Evolutionary conservation across 2,113 vertebrate species (phyloP), one percentile per base, ranked within the genome.

Genomic region (Gadus macrocephalus): DNA sequence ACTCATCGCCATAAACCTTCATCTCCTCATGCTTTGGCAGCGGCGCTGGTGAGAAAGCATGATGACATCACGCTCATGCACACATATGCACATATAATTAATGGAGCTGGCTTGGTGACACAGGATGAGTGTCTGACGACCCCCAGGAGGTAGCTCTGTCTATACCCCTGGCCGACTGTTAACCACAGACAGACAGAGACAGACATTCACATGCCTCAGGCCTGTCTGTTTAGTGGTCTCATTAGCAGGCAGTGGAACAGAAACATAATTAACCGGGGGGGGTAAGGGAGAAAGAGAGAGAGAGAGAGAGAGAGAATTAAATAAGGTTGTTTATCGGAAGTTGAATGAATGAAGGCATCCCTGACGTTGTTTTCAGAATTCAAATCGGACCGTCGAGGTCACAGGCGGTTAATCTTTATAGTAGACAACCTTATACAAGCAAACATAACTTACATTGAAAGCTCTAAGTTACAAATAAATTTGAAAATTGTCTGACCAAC

Each of bases 171-270:
- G 9, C 42, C 8, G 42, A 12, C 42, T 49, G 42, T 14, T 49
- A 49, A 49, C 42, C 42, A 49, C 42, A 9, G 42, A 49, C 42
- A 49, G 42, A 49, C 9, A 49, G 42, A 49, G 8, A 53, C 64
- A 25, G 19, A 22, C 7, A 53, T 31, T 42, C 67, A 35, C 58
- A 38, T n/a, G 81, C 83, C 79, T 4, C 25, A 75, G 81, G 85
- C 83, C 68, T 78, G 87, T 86, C 85, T 90, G 84, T 86, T 92
- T 89, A 89, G 88, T 68, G 87, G 88, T 87, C 87, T 91, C 87
- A 88, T 90, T 91, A 91, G 86, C 77, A 74, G 79, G 67, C 64
- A 62, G 78, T 72, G 78, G 84, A 86, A 89, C 87, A 83, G 78
- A 77, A 85, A 83, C 79, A 79, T 85, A 86, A 91, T 91, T 86